Base-by-base conservation (phyloP, 1,140 invertebrate genomes). In the Sitophilus oryzae region DNA sequence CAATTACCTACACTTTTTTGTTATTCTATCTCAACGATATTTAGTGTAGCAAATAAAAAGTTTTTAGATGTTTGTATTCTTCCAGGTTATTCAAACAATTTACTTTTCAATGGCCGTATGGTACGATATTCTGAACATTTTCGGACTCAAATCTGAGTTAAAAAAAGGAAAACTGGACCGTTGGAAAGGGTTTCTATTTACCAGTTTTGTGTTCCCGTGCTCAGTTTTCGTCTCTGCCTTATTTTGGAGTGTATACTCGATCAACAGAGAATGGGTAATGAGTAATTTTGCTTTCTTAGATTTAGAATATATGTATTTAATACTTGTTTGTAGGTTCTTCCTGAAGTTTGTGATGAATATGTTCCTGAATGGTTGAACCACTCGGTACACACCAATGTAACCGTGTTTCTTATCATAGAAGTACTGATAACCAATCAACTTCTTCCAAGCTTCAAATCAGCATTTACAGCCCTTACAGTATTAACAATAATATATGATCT, bases 311-410 rank as follows among this genome's bases (percentile, higher is more conserved):
- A 9, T 1, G 1, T 9, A n/a, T 1, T 10, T 11, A 25, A 22
- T 10, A 25, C n/a, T 35, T 35, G n/a, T 51, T 25, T 52, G 8
- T 46, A 48, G 53, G 53, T 55, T 10, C 82, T 83, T 66, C 85
- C 85, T 0, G 67, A 71, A 61, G 65, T 71, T 3, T 71, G 82
- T 38, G 85, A 87, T 62, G 59, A 68, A 22, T 70, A 83, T 19
- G 76, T 84, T 48, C 83, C 84, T 22, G 64, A 69, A 53, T 85
- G 83, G 82, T 71, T 86, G 52, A 88, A 88, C 67, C 84, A 86
- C 67, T 77, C 79, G 18, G 76, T 85, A 54, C 79, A 82, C 66
- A 81, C 78, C 1, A 75, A 71, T 58, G 74, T 78, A 47, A 54
- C 72, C 4, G 65, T 76, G 1, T 68, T 77, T 52, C 60, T 74